phyloP scores from a whole-genome alignment of 1,140 invertebrate genomes.

The Venustaconcha ellipsiformis region DNA sequence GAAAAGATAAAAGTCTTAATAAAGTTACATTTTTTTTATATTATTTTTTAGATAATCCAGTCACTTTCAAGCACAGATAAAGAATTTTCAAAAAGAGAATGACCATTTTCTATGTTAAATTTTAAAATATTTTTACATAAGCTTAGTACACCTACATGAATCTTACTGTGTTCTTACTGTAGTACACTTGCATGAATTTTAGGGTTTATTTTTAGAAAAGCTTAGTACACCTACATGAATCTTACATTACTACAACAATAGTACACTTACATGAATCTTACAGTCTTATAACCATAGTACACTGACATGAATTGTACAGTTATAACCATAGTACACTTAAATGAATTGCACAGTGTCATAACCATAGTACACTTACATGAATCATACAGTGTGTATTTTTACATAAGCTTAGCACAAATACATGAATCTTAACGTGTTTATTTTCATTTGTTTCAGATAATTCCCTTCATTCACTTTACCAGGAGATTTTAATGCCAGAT shows the following conservation, averaged over 20 bases:
- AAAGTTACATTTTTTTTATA: too few species aligned
- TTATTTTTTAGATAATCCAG: too few species aligned
- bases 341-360: too few species aligned
- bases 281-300: neutral
- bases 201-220: neutral
- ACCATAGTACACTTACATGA: conserved; percentile 2
- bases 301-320: neutral
- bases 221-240: neutral
- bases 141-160: too few species aligned
- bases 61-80: too few species aligned
- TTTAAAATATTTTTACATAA: too few species aligned
- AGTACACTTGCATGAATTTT: neutral
- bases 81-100: too few species aligned
- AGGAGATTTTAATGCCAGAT: conserved; percentile 62
- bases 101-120: too few species aligned
- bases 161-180: too few species aligned
- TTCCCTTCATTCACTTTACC: conserved; percentile 51
- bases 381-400: too few species aligned
- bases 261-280: neutral
- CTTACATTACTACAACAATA: neutral
- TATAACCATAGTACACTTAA: neutral
- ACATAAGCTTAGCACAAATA: neutral
- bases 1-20: too few species aligned
- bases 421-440: too few species aligned
- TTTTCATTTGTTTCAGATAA: conserved; percentile 21